Evolutionary conservation across 2,797 vertebrate genomes (phyloP), one percentile per base, ranked within the genome.

Genomic region (Schizopygopsis pylzovi): DNA sequence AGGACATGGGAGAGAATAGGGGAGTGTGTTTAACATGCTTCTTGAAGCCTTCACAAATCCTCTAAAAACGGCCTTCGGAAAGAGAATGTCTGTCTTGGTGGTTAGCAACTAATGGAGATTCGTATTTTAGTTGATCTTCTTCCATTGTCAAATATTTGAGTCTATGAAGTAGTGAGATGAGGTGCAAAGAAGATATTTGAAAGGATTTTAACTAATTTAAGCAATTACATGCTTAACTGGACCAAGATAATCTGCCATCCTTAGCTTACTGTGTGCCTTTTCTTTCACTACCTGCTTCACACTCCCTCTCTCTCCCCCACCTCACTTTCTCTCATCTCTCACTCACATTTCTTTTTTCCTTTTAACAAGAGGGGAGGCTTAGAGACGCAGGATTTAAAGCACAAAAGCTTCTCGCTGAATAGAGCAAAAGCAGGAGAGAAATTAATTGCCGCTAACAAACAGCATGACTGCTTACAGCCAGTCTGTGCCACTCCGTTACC

Each of bases 161-260:
- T 96, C 96, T 97, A 96, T 99, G 97, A 98, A 99, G 97, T 98
- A 96, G 97, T 98, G 97, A 97, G 97, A 97, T 98, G 98, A 97
- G 97, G 97, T 98, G 98, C 97, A 97, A 97, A 97, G 97, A 98
- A 98, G 97, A 98, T 98, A 99, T 99, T 98, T 99, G 97, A 99
- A 98, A 97, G 97, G 98, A 99, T 99, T 99, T 99, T 97, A 98
- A 99, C 97, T 99, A 97, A 98, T 99, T 99, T 98, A 97, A 98
- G 98, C 98, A 99, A 99, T 99, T 99, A 99, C 98, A 99, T 99
- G 98, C 98, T 99, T 99, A 99, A 99, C 98, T 98, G 97, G 97
- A 96, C 96, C 96, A 96, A 96, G 96, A 98, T 99, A 99, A 99
- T 99, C 97, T 99, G 97, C 97, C 97, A 97, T 97, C 95, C 96